Evolutionary conservation across 1,140 invertebrate species (phyloP), one percentile per base, ranked within the genome.

Genomic region (Gyrodactylus salaris): DNA sequence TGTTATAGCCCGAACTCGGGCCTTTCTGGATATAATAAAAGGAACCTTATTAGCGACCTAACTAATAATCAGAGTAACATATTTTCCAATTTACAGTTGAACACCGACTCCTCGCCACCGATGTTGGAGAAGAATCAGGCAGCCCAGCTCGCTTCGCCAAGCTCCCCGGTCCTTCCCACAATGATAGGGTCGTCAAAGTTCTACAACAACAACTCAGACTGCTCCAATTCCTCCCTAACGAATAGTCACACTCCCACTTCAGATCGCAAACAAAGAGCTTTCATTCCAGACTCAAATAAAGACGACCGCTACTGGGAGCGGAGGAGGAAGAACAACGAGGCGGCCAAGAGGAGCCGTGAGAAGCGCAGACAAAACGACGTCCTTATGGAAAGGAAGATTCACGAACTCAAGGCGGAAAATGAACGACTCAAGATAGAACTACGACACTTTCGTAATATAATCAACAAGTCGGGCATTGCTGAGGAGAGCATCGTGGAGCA

Each of bases 231-330:
- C 7, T n/a, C n/a, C 7, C n/a, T n/a, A 7, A 16, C 34, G 34
- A 54, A 54, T 54, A n/a, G 34, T 54, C 7, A 54, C 34, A 54
- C 34, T 16, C 34, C 34, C 7, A 71, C 21, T 16, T 24, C 21
- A 25, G 70, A 25, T 25, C 76, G 91, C 73, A 94, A 94, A 78
- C 89, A 93, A 78, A 84, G 91, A 0, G 91, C 94, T 78, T 95
- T 95, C 80, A 94, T 93, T 72, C 91, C 91, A 0, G 91, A 95
- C 77, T 90, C 87, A 79, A 92, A 91, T 78, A 97, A 96, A 79
- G 91, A 97, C 77, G 89, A 93, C 76, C 89, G 87, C 76, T 96
- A 97, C 81, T 97, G 92, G 92, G 91, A 95, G 80, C 84, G 91
- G 26, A 84, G 92, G 68, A 83, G 90, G 68, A 85, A 91, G 26